A percentile compares a stretch with the other conserved stretches of the same genome.
phyloP scores from a whole-genome alignment of 2,888 invertebrate genomes.

The Phyto melanocephala region DNA sequence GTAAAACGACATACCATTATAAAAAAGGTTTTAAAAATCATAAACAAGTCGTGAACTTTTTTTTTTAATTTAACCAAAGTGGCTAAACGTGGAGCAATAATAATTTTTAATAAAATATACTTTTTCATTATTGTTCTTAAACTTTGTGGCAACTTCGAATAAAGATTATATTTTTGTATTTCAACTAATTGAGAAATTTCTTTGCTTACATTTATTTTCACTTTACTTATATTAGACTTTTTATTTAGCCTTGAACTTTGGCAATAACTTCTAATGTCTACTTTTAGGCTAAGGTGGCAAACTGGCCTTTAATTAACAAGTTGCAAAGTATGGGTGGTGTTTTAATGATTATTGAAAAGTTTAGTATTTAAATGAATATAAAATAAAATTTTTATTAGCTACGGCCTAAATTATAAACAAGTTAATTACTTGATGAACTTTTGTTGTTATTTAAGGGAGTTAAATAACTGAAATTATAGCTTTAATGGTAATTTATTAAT shows the following conservation, averaged over 20 bases:
- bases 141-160: background rate
- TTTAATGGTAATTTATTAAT: no score
- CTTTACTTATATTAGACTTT: background rate
- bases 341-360: no score
- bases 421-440: no score
- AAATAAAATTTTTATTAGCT: no score
- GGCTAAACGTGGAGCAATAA: background rate
- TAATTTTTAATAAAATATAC: background rate
- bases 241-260: background rate
- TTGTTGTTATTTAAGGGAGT: no score
- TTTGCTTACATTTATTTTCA: background rate
- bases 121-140: background rate
- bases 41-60: background rate
- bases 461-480: no score
- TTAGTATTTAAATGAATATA: no score
- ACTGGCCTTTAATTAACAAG: background rate
- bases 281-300: background rate
- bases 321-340: no score
- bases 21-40: background rate
- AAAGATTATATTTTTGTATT: no score
- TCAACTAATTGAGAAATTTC: background rate
- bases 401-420: no score
- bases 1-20: background rate
- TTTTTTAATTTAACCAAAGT: background rate
- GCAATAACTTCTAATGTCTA: background rate